Base-by-base conservation (phyloP, 37 sponge, comb jelly and placozoan species). In the Beroe forskalii region DNA sequence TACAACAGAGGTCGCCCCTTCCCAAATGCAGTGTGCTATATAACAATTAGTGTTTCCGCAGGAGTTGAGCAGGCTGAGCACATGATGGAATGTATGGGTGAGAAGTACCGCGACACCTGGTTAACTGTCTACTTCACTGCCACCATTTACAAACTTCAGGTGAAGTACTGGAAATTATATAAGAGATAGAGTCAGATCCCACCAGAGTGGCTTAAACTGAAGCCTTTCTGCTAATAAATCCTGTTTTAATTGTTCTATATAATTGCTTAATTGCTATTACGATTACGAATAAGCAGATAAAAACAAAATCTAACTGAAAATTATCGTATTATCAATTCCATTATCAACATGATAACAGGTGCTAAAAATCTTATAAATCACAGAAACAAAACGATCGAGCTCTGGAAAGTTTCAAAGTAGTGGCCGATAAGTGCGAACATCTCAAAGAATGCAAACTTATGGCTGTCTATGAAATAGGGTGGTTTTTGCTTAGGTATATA, bases 381-480 rank as follows among this genome's bases (percentile, higher is more conserved):
- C 72, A 69, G 72, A 32, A 37, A 14, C 4, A 69, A 1, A 33
- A 32, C 1, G 72, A 69, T 6, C 19, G 39, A 14, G 72, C 72
- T 36, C 72, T 69, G 20, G 38, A 32, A 33, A 27, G 12, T 27
- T 69, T 69, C 32, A 33, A 69, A 36, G 19, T 32, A 20, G 38
- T 32, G 0, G 72, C 72, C 3, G 38, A 32, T 1, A 69, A 69
- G 17, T 28, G 33, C 1, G 72, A 27, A 36, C 72, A 36, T 32
- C 39, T 69, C 1, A 31, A 32, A 69, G 72, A 69, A 37, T 69
- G 72, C 39, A 69, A 69, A 33, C 38, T 69, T 1, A 69, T 69
- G 72, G 72, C 72, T 20, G 27, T 33, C 38, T 69, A 69, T 69
- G 72, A 69, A 69, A 69, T 69, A 69, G 72, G 72, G 28, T 48